These are phyloP conservation scores for Liparis tanakae DNA, from an alignment of 2,797 vertebrate species.

Conservation along the genomic window DNA sequence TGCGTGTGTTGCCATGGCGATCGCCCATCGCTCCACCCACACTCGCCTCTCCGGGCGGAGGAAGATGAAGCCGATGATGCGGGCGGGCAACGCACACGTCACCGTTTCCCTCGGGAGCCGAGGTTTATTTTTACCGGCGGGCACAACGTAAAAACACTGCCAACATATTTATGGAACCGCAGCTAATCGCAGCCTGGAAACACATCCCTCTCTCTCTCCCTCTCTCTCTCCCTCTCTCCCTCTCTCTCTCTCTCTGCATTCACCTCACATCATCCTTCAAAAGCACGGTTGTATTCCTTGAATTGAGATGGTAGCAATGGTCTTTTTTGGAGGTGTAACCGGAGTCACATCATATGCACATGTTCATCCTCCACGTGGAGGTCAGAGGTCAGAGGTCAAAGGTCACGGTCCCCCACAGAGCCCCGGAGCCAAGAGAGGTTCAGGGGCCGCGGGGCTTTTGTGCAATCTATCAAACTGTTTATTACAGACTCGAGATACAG, in stretches of 20 bases:
- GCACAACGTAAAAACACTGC: slow-evolving; percentile 66
- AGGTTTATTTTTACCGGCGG: slow-evolving; percentile 79
- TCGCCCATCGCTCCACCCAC: slow-evolving; percentile 68
- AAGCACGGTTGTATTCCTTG: slow-evolving; percentile 16
- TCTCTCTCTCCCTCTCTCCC: slow-evolving; percentile 12
- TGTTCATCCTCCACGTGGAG: background rate
- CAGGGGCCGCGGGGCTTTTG: background rate
- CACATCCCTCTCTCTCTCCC: slow-evolving; percentile 40
- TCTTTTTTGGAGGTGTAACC: background rate
- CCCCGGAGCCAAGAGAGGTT: background rate
- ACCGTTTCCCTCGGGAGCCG: slow-evolving; percentile 73
- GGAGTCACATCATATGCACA: slow-evolving; percentile 1
- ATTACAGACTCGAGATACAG: no score
- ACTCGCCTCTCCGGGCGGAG: slow-evolving; percentile 48
- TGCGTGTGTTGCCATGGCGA: slow-evolving; percentile 80
- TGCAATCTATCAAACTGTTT: background rate
- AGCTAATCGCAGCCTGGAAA: slow-evolving; percentile 57
- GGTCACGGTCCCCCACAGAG: background rate
- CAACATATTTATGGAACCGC: slow-evolving; percentile 73
- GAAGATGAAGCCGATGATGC: slow-evolving; percentile 74
- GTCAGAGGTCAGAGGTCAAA: background rate
- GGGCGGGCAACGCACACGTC: slow-evolving; percentile 73
- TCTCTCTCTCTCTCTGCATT: slow-evolving; percentile 24
- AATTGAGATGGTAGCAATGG: slow-evolving; percentile 19
- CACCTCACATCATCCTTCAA: slow-evolving; percentile 24